Conservation (phyloP, 2,797 vertebrate genomes). For the Acanthurus tractus region DNA sequence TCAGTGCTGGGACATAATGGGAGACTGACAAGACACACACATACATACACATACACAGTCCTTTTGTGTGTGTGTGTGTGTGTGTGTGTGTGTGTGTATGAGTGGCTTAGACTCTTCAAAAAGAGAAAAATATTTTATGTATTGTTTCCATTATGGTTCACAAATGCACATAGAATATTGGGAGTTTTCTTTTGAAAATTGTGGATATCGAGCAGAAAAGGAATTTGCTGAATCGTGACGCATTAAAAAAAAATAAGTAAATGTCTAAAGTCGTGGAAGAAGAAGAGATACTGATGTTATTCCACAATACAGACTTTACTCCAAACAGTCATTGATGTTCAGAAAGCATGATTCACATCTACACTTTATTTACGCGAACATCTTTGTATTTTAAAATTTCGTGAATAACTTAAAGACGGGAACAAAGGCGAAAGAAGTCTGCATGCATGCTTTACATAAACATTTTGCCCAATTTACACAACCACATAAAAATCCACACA, state of each 20-base stretch:
- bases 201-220: neutral
- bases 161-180: neutral
- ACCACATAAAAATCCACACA: conserved; percentile 66
- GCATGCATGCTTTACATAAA: conserved; percentile 70
- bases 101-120: conserved; percentile 39
- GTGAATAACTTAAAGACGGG: conserved; percentile 57
- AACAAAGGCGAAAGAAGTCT: conserved; percentile 15
- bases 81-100: conserved; percentile 10
- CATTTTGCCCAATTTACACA: conserved; percentile 71
- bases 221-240: neutral
- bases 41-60: conserved; percentile 20
- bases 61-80: conserved; percentile 21
- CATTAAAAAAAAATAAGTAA: neutral
- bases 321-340: neutral
- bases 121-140: conserved; percentile 19
- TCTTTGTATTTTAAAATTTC: conserved; percentile 56
- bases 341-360: conserved; percentile 22
- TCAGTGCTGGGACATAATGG: conserved; percentile 79
- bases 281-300: neutral
- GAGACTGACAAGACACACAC: conserved; percentile 71
- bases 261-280: neutral
- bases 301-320: neutral
- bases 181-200: neutral
- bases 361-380: conserved; percentile 33
- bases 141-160: conserved; percentile 11